Conservation (phyloP, 1,140 invertebrate genomes). For the Cyclina sinensis region DNA sequence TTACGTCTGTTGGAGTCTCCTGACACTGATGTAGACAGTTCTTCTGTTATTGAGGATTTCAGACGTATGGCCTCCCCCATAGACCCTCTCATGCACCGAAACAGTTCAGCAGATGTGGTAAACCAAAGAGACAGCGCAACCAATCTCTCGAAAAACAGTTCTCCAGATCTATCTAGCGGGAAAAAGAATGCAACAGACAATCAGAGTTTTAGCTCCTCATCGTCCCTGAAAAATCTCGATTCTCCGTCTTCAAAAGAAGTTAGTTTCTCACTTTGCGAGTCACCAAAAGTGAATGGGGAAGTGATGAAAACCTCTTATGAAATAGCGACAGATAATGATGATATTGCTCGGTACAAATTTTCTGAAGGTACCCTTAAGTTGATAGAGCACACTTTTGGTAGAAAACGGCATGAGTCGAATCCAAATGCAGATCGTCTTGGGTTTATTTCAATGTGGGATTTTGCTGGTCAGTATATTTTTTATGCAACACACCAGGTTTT, state of each 20-base stretch:
- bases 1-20: slow-evolving; percentile 51
- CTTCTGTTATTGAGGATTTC: slow-evolving; percentile 47
- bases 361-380: slow-evolving; percentile 39
- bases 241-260: slow-evolving; percentile 24
- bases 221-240: slow-evolving; percentile 8
- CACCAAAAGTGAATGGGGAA: background rate
- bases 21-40: slow-evolving; percentile 22
- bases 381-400: slow-evolving; percentile 50
- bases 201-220: background rate
- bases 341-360: slow-evolving; percentile 56
- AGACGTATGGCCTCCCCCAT: slow-evolving; percentile 27
- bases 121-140: background rate
- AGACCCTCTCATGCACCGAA: slow-evolving; percentile 9
- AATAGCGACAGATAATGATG: slow-evolving; percentile 48
- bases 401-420: slow-evolving; percentile 21
- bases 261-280: background rate
- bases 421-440: slow-evolving; percentile 21
- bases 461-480: slow-evolving; percentile 63
- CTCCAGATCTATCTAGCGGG: background rate
- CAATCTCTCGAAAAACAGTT: slow-evolving; percentile 12
- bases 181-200: background rate
- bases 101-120: background rate
- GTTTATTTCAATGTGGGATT: slow-evolving; percentile 64
- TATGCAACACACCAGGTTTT: slow-evolving; percentile 68
- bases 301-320: background rate